phyloP scores from a whole-genome alignment of 2,888 invertebrate genomes.

The Uropetala carovei region DNA sequence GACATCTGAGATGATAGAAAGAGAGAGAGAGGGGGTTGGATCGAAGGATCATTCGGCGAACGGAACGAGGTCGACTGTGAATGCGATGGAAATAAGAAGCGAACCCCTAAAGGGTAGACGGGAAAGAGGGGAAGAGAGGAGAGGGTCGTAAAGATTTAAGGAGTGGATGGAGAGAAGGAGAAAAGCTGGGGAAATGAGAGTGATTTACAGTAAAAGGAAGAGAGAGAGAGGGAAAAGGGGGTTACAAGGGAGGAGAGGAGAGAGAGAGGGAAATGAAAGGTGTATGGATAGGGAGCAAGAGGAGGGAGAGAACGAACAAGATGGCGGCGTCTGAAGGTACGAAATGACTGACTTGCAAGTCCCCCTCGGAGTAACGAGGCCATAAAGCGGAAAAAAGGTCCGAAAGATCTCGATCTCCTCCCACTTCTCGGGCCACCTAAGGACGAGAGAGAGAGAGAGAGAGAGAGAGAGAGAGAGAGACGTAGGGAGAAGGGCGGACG shows the following conservation, averaged over 20 bases:
- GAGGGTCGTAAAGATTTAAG: slow-evolving; percentile 65
- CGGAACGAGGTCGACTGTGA: background rate
- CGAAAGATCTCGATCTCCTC: too few species aligned
- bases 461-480: too few species aligned
- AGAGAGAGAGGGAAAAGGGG: slow-evolving; percentile 1
- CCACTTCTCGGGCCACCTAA: too few species aligned
- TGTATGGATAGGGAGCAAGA: background rate
- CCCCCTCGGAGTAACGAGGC: background rate
- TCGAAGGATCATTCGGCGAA: background rate
- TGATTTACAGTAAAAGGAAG: background rate
- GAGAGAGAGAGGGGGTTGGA: background rate
- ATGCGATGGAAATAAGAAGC: background rate
- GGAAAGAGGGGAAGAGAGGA: slow-evolving; percentile 46
- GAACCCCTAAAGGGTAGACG: background rate
- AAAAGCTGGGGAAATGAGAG: slow-evolving; percentile 35
- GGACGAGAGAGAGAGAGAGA: too few species aligned
- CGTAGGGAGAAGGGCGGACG: too few species aligned
- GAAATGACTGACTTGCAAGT: background rate
- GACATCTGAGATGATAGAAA: background rate
- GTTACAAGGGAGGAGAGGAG: slow-evolving; percentile 15
- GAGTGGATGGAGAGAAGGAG: slow-evolving; percentile 46
- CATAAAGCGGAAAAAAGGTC: background rate
- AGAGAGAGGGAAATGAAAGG: slow-evolving; percentile 1
- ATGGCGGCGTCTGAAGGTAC: background rate
- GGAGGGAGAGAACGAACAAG: background rate